A percentile compares a stretch with the other conserved stretches of the same genome.
phyloP scores from a whole-genome alignment of 2,113 vertebrate species.

The Corapipo altera region DNA sequence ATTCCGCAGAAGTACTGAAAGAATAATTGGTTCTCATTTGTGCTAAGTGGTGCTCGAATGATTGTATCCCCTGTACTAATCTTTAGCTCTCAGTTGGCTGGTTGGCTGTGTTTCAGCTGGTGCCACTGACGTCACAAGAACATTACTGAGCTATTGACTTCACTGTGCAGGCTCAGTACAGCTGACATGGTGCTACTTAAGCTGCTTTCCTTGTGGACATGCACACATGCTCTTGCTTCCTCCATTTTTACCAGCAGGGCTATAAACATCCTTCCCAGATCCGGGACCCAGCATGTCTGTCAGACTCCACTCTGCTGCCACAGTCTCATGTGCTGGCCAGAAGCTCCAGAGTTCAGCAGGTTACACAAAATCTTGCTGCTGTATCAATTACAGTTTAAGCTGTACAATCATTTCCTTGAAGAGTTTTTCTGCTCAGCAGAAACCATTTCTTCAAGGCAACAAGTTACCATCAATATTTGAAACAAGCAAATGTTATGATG shows the following conservation, averaged over 20 bases:
- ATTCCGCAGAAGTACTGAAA: background rate
- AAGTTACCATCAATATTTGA: background rate
- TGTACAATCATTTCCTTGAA: background rate
- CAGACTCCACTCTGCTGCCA: background rate
- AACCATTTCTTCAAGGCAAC: background rate
- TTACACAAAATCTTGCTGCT: background rate
- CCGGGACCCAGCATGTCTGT: background rate
- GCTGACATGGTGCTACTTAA: background rate
- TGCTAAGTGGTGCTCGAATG: background rate
- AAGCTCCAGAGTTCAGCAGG: background rate
- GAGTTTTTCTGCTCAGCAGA: background rate
- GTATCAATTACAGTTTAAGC: background rate
- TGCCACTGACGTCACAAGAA: background rate
- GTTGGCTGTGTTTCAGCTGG: background rate
- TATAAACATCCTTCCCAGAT: background rate
- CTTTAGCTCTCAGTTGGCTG: background rate
- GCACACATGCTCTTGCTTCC: background rate
- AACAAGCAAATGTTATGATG: background rate
- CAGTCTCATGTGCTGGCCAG: background rate
- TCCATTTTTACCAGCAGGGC: background rate
- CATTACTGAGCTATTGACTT: background rate
- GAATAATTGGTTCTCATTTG: background rate
- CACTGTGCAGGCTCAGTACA: fast-evolving
- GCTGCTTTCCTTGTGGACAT: background rate
- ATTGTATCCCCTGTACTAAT: background rate